A percentile compares a stretch with the other conserved stretches of the same genome.
These are phyloP conservation scores for Eulacestoma nigropectus DNA, from an alignment of 2,113 vertebrate genomes.

Conservation along the genomic window DNA sequence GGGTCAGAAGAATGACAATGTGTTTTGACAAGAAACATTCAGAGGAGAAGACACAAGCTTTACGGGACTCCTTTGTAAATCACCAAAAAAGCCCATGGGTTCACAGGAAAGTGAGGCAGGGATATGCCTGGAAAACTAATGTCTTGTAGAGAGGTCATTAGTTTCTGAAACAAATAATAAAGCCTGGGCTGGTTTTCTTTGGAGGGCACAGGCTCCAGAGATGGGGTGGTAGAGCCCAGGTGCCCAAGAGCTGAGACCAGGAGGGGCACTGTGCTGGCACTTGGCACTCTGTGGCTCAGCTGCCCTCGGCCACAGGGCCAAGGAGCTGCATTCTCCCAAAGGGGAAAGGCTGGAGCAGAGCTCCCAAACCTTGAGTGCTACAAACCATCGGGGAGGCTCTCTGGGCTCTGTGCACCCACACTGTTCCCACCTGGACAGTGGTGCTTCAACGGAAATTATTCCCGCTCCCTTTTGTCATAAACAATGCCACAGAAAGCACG, in stretches of 20 bases:
- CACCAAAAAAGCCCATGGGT: not conserved
- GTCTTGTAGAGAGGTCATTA: not conserved
- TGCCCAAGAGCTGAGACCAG: not conserved
- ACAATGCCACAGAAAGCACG: accelerated
- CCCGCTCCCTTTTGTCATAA: accelerated
- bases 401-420: not conserved
- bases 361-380: accelerated
- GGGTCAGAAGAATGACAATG: not conserved
- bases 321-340: not conserved
- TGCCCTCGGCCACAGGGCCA: not conserved
- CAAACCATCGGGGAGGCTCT: not conserved
- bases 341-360: not conserved
- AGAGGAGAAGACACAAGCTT: not conserved
- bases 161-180: not conserved
- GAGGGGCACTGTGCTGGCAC: not conserved
- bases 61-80: not conserved
- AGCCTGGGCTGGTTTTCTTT: not conserved
- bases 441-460: accelerated
- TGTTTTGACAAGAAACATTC: not conserved
- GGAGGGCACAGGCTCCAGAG: not conserved
- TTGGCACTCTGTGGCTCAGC: too few relatives aligned
- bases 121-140: not conserved
- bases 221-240: not conserved
- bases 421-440: accelerated
- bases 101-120: not conserved